Evolutionary conservation across 2,888 invertebrate genomes (phyloP).

Genomic region (Myopa testacea): DNA sequence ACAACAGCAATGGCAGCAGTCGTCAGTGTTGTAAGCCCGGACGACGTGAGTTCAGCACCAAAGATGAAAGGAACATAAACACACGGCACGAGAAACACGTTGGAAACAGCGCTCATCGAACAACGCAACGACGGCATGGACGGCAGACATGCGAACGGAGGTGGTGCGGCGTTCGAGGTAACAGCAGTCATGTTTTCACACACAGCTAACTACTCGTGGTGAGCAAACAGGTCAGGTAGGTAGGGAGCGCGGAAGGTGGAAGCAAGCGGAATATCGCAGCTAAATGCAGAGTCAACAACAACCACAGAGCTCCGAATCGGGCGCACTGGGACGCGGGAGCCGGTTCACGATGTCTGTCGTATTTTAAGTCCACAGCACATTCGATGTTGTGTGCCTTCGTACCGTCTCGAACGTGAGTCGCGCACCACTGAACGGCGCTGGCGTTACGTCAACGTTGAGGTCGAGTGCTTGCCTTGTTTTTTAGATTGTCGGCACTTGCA

Average conservation of each 20-base stretch:
- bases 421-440: not conserved
- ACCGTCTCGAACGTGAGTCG: not conserved
- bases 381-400: not conserved
- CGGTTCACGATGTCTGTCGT: not conserved
- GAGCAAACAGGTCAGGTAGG: not conserved
- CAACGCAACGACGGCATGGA: not conserved
- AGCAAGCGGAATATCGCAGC: conserved; percentile 4
- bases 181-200: conserved; percentile 32
- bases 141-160: no score
- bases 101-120: conserved; percentile 13
- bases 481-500: not conserved
- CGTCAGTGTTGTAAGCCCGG: not conserved
- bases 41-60: conserved; percentile 12
- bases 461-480: conserved; percentile 16
- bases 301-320: not conserved
- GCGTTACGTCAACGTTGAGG: not conserved
- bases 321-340: not conserved
- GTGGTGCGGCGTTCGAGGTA: not conserved
- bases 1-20: conserved; percentile 2
- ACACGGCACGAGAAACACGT: conserved; percentile 28
- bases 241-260: not conserved
- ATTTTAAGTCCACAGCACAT: conserved; percentile 24
- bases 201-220: conserved; percentile 20
- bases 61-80: not conserved
- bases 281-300: conserved; percentile 27